Evolutionary conservation across 2,888 invertebrate species (phyloP), one percentile per base, ranked within the genome.

Genomic region (Noctuana brunneofusca): DNA sequence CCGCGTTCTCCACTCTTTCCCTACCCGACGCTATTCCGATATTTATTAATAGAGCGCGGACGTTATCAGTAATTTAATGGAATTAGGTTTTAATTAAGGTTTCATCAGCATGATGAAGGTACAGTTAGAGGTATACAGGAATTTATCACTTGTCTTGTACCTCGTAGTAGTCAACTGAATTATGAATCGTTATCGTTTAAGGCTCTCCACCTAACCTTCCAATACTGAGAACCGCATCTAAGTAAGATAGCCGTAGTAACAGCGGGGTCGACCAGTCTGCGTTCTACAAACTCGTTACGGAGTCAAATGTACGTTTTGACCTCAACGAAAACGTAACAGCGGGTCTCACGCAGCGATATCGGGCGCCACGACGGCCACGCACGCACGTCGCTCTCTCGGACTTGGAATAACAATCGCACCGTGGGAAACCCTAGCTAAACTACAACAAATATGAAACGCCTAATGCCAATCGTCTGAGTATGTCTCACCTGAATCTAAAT

Each of bases 361-460:
- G 70, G 66, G 65, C 64, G 65, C 67, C 64, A 59, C 67, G 63
- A 58, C 64, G 59, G 71, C 67, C 68, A 68, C 67, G 69, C 69
- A 74, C 84, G 87, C 86, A 86, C 83, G 80, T 78, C 77, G 78
- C 75, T 75, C 75, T 71, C 76, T 77, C 79, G 79, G 76, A 74
- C 75, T 75, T 79, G 69, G 85, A 86, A 87, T 86, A 87, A 89
- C 87, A 90, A 90, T 87, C 75, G 77, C 75, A 76, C 78, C 89
- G 88, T 90, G 89, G 84, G 89, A 89, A 89, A 81, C 68, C 67
- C 75, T 73, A 71, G 72, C 74, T 80, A 81, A 85, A 79, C 80
- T 76, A 74, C 74, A 79, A 38, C 79, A 76, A 78, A 85, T 84
- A 85, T 82, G 82, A 85, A 86, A 84, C 80, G 70, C 74, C 76